phyloP scores from a whole-genome alignment of 2,113 vertebrate species.

The Collichthys lucidus region DNA sequence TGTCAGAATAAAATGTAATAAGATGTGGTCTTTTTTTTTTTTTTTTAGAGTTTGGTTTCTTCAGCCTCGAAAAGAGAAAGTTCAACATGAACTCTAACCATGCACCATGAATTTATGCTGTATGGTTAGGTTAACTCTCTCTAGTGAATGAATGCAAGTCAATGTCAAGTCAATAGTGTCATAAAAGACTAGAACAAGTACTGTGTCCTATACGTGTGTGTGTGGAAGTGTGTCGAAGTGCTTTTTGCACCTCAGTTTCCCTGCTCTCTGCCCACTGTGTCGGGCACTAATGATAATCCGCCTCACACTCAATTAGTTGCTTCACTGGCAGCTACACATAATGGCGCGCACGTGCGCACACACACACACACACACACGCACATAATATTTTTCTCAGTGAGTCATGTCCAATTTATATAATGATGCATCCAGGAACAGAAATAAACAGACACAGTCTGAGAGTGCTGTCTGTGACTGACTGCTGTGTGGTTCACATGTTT shows the following conservation, averaged over 20 bases:
- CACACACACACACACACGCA: neutral
- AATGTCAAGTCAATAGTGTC: neutral
- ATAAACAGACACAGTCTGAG: slow-evolving; percentile 10
- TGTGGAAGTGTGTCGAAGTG: neutral
- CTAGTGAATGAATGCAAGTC: too few species aligned
- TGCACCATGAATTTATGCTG: neutral
- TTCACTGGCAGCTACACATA: slow-evolving; percentile 15
- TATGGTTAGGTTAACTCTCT: neutral
- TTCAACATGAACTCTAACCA: neutral
- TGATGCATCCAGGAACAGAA: slow-evolving; percentile 6
- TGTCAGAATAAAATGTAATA: too few species aligned
- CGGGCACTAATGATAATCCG: slow-evolving; percentile 18
- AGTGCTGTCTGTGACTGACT: neutral
- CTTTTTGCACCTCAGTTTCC: neutral
- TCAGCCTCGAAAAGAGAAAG: too few species aligned
- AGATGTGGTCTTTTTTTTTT: too few species aligned
- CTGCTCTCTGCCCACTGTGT: neutral
- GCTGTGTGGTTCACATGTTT: neutral
- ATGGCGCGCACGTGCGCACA: neutral
- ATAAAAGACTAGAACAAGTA: neutral
- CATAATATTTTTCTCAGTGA: slow-evolving; percentile 26
- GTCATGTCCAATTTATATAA: slow-evolving; percentile 17
- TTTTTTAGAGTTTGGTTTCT: neutral
- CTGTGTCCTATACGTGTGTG: neutral
- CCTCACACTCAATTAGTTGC: slow-evolving; percentile 22